Evolutionary conservation across 2,888 invertebrate species (phyloP), one percentile per base, ranked within the genome.

Genomic region (Ypsolopha sequella): DNA sequence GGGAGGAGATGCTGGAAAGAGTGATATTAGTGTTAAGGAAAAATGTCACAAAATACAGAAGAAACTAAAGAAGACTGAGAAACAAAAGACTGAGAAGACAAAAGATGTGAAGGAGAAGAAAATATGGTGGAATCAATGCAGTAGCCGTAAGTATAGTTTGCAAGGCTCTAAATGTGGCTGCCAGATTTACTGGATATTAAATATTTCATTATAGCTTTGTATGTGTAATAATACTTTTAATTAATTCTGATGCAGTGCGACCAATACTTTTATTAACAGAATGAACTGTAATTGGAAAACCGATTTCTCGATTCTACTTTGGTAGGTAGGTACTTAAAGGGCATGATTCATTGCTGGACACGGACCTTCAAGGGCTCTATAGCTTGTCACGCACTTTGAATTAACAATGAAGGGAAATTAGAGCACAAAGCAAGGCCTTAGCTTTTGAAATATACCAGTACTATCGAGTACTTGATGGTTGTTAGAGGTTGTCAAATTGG

Each of bases 81-180:
- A 76, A 64, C 70, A 76, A 70, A 81, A 85, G 81, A 82, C 82
- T 82, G 82, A 81, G 63, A 64, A 56, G 48, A 64, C 68, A 41
- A 62, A 66, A 24, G 24, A 24, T 24, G 24, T 24, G 52, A 77
- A 71, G 53, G 84, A 86, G 64, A 87, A 86, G 68, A 79, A 74
- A 36, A 85, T 87, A 58, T 87, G 87, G 87, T 87, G 87, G 87
- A 84, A 85, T 55, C 84, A 86, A 62, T 84, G 85, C 67, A 80
- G 70, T 64, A 78, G 81, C 62, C 69, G 86, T 86, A 70, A 86
- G 86, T 84, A 49, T 9, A 43, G 11, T 9, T 6, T 10, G 36
- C 43, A 11, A 24, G 47, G 24, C 48, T 10, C 24, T 51, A 53
- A 53, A 55, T 54, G 24, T 2, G 24, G 2, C 24, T 24, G 24